These are phyloP conservation scores for Laticauda laticaudata DNA, from an alignment of 2,113 vertebrate genomes.

Conservation along the genomic window DNA sequence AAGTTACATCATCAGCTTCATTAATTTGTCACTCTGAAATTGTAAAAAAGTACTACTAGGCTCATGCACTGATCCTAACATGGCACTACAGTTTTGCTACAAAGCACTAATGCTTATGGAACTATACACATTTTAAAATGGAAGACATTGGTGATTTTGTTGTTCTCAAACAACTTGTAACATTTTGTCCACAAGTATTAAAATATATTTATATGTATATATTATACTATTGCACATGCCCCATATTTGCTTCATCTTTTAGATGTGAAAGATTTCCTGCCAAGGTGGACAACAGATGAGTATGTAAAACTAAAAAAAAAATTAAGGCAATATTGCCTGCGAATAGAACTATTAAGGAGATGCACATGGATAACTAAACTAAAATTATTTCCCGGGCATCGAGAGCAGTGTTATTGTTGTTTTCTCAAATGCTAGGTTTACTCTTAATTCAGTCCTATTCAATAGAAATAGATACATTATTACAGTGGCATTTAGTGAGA, in stretches of 20 bases:
- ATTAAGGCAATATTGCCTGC: conserved; percentile 53
- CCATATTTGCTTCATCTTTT: conserved; percentile 68
- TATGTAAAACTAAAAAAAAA: conserved; percentile 28
- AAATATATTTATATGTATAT: conserved; percentile 91
- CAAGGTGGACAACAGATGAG: conserved; percentile 50
- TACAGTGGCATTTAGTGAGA: not conserved
- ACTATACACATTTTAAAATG: conserved; percentile 99
- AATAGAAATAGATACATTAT: not conserved
- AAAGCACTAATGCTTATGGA: conserved; percentile 94
- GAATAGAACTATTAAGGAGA: conserved; percentile 40
- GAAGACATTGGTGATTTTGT: conserved; percentile 99
- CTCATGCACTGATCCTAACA: conserved; percentile 94
- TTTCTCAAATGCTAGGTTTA: conserved; percentile 31
- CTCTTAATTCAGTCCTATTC: not conserved
- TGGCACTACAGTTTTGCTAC: conserved; percentile 90
- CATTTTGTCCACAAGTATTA: conserved; percentile 95
- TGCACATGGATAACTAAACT: conserved; percentile 32
- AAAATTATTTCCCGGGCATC: conserved; percentile 31
- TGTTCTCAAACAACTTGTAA: conserved; percentile 99
- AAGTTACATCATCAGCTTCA: conserved; percentile 69
- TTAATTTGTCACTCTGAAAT: conserved; percentile 71
- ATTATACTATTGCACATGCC: conserved; percentile 92
- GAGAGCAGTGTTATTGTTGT: not conserved
- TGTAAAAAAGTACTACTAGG: conserved; percentile 86
- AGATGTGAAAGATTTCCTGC: conserved; percentile 63